Percentiles rank a stretch among this genome's conserved stretches.
These are phyloP conservation scores for Peromyscus eremicus DNA, from an alignment of 2,797 vertebrate genomes.

Conservation along the genomic window DNA sequence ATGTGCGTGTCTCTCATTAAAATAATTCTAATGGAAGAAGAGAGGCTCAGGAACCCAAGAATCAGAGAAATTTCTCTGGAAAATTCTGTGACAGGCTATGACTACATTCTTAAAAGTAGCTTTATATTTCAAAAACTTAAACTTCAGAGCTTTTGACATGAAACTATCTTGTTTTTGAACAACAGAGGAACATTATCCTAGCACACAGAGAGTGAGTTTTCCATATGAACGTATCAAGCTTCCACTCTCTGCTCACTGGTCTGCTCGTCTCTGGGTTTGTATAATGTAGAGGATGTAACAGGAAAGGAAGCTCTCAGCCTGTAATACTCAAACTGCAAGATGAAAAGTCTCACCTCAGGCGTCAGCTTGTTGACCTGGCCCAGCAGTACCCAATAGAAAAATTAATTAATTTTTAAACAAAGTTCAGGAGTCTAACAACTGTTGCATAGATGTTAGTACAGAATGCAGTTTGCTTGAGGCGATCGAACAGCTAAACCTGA, in stretches of 20 bases:
- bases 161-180: conserved; percentile 7
- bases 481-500: not conserved
- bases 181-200: not conserved
- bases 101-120: not conserved
- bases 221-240: not conserved
- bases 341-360: not conserved
- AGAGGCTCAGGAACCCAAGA: not conserved
- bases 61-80: not conserved
- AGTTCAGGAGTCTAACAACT: not conserved
- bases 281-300: not conserved
- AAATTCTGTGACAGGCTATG: not conserved
- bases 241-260: not conserved
- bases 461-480: not conserved
- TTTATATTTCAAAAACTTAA: not conserved
- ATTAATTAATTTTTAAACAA: not conserved
- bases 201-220: not conserved
- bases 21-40: not conserved
- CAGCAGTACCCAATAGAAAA: not conserved
- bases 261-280: not conserved
- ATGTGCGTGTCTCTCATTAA: not conserved
- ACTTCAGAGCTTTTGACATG: not conserved
- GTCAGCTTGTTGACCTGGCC: not conserved
- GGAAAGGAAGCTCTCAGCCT: not conserved
- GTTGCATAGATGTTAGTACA: not conserved
- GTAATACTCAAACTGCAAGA: not conserved